A percentile compares a stretch with the other conserved stretches of the same genome.
phyloP scores from a whole-genome alignment of 2,888 invertebrate species.

The Volucella inflata region DNA sequence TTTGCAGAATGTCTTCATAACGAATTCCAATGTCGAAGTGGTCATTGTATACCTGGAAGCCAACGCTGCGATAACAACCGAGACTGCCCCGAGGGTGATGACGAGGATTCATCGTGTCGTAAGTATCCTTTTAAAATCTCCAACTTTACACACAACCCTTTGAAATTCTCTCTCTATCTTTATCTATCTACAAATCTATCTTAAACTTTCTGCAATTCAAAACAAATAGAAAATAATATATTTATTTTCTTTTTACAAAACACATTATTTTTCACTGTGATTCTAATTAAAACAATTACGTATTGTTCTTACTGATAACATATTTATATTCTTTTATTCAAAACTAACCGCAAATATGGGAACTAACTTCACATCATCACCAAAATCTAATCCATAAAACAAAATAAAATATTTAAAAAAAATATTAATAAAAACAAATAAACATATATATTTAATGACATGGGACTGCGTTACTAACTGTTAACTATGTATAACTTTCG shows the following conservation, averaged over 20 bases:
- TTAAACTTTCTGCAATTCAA: neutral
- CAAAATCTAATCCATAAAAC: conserved; percentile 50
- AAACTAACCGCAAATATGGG: conserved; percentile 53
- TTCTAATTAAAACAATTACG: conserved; percentile 7
- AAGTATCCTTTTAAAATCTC: conserved; percentile 77
- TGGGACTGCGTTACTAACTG: conserved; percentile 69
- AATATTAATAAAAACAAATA: conserved; percentile 23
- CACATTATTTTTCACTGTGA: conserved; percentile 1
- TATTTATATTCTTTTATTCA: conserved; percentile 61
- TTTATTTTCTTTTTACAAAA: conserved; percentile 55
- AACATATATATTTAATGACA: conserved; percentile 41
- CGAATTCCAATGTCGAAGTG: conserved; percentile 87
- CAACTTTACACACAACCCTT: neutral
- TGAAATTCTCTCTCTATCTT: neutral
- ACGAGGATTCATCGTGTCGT: conserved; percentile 85
- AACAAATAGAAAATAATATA: neutral
- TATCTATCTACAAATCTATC: conserved; percentile 7
- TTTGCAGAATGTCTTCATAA: conserved; percentile 84
- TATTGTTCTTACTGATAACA: conserved; percentile 23
- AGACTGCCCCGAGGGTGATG: conserved; percentile 87
- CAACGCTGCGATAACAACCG: conserved; percentile 85
- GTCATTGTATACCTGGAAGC: conserved; percentile 85
- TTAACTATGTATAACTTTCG: conserved; percentile 52
- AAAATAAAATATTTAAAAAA: conserved; percentile 57
- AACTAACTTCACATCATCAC: conserved; percentile 61